phyloP scores from a whole-genome alignment of 2,797 vertebrate species.

The Micropoecilia bifurca region DNA sequence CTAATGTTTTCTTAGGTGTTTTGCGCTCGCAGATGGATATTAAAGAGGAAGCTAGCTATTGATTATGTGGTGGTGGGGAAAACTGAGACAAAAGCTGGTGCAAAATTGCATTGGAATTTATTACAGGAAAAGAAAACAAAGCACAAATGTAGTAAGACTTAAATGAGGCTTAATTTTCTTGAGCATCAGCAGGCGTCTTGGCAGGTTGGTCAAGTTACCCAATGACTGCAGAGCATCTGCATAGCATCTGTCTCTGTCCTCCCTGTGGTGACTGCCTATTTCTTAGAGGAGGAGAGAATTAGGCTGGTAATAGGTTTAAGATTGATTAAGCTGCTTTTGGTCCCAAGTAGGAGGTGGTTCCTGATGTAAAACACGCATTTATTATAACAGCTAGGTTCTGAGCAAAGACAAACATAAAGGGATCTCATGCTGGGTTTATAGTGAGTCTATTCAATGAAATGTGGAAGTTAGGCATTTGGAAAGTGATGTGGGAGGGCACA shows the following conservation, averaged over 20 bases:
- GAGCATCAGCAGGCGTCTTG: slow-evolving; percentile 34
- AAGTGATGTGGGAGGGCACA: not conserved
- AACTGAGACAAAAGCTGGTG: slow-evolving; percentile 38
- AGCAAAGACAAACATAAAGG: slow-evolving; percentile 43
- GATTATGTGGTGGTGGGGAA: slow-evolving; percentile 39
- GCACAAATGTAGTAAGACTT: slow-evolving; percentile 38
- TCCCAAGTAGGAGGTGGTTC: slow-evolving; percentile 47
- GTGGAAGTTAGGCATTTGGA: slow-evolving; percentile 1
- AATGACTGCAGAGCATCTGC: slow-evolving; percentile 52
- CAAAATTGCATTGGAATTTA: slow-evolving; percentile 45
- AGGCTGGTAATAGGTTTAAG: slow-evolving; percentile 54
- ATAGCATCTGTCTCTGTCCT: slow-evolving; percentile 53
- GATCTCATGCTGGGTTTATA: slow-evolving; percentile 27
- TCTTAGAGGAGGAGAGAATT: slow-evolving; percentile 49
- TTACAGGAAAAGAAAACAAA: slow-evolving; percentile 40
- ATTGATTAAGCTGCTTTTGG: slow-evolving; percentile 65
- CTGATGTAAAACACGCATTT: slow-evolving; percentile 42
- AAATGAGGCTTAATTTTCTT: slow-evolving; percentile 41
- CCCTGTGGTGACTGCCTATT: slow-evolving; percentile 40
- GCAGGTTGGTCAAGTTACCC: slow-evolving; percentile 45
- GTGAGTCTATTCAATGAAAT: slow-evolving; percentile 2
- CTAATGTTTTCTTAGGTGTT: slow-evolving; percentile 22
- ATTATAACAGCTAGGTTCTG: slow-evolving; percentile 33
- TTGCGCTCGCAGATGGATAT: slow-evolving; percentile 28
- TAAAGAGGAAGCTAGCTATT: slow-evolving; percentile 35